Percentiles rank a stretch among this genome's conserved stretches.
Conservation (phyloP, 2,888 invertebrate genomes). For the Drosophila anomelani region DNA sequence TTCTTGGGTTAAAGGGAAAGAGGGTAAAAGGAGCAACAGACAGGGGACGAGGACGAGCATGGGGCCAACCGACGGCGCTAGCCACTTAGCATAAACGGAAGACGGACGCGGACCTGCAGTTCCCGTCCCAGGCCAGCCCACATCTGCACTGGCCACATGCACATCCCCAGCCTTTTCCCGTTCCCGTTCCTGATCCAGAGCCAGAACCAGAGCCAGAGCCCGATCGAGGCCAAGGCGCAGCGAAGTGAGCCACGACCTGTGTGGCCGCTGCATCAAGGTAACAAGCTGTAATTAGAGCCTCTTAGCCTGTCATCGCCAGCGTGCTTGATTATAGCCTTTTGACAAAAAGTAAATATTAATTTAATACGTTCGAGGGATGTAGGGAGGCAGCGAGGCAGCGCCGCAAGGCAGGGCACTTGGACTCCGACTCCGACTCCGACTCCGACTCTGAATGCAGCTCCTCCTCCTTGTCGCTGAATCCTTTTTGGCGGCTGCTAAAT, state of each 20-base stretch:
- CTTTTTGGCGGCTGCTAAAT: constrained; percentile 17
- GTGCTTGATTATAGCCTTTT: constrained; percentile 84
- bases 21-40: neutral
- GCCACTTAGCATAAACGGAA: constrained; percentile 76
- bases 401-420: constrained; percentile 25
- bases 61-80: constrained; percentile 64
- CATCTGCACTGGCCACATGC: constrained; percentile 6
- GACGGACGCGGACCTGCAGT: constrained; percentile 20
- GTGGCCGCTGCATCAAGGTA: constrained; percentile 79
- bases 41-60: constrained; percentile 5
- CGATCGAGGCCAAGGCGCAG: constrained; percentile 31
- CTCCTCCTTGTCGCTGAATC: constrained; percentile 5
- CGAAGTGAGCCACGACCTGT: constrained; percentile 77
- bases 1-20: constrained; percentile 8
- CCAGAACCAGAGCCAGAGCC: neutral
- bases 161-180: neutral
- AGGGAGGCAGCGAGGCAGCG: constrained; percentile 2
- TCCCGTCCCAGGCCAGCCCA: neutral
- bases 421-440: too few species aligned
- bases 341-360: constrained; percentile 84
- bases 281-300: constrained; percentile 85
- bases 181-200: neutral
- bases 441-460: neutral
- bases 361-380: constrained; percentile 73
- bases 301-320: constrained; percentile 85